phyloP scores from a whole-genome alignment of 2,888 invertebrate genomes.

The Osedax frankpressi region DNA sequence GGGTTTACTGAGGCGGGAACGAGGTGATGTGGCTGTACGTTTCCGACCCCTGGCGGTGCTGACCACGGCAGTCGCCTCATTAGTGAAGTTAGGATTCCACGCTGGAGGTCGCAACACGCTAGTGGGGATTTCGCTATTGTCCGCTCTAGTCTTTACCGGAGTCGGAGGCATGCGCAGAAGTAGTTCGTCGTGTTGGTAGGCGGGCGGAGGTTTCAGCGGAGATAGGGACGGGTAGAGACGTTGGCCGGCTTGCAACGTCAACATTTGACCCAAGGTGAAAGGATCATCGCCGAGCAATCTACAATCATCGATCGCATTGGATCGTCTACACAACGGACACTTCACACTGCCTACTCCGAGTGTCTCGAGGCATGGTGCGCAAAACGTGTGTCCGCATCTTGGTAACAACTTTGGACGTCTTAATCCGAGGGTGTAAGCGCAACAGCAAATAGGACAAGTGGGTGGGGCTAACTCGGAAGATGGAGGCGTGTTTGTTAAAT shows the following conservation, averaged over 20 bases:
- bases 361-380: neutral
- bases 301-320: neutral
- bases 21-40: neutral
- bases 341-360: neutral
- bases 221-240: neutral
- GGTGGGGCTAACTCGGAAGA: too few species aligned
- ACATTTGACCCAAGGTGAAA: neutral
- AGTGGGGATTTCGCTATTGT: neutral
- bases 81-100: neutral
- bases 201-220: neutral
- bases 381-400: neutral
- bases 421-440: neutral
- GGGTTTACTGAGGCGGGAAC: neutral
- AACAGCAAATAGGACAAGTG: neutral
- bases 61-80: neutral
- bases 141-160: neutral
- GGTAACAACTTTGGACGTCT: neutral
- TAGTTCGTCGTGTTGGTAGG: neutral
- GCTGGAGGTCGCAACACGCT: neutral
- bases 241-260: neutral
- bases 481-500: neutral
- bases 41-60: neutral
- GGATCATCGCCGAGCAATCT: neutral
- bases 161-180: neutral
- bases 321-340: neutral